Base-by-base conservation (phyloP, 2,113 vertebrate genomes). In the Eurypyga helias region DNA sequence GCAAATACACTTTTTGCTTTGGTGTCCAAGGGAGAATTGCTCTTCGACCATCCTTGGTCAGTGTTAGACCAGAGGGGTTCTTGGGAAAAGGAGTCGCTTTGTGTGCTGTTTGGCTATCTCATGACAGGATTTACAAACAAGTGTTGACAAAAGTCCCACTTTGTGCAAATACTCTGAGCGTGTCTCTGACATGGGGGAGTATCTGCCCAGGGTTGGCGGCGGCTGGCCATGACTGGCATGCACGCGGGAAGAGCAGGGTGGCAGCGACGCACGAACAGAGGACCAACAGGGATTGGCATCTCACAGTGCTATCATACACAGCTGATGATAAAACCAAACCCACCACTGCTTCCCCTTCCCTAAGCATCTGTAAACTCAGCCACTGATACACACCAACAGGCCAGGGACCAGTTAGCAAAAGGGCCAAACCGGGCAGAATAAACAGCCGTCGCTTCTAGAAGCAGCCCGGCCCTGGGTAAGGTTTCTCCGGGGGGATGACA, bases 261-360 rank as follows among this genome's bases (percentile, higher is more conserved):
- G 60, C 72, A 62, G 43, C 25, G 38, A 5, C 0, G 5, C 29
- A 14, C 0, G 0, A n/a, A 36, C 24, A 21, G 61, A 57, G 55
- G 13, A 52, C 15, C 19, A 33, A 10, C 7, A 23, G 21, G 24
- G 29, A 41, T 33, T 20, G 34, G 19, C 36, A n/a, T 69, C 34
- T 51, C 58, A 48, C 1, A 1, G 31, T 12, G 57, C 54, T 46
- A 49, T 24, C 34, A 13, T 20, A 34, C 0, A 7, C 3, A 15
- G 28, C 38, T 19, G 66, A 12, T 15, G 75, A 0, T 25, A 73
- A 58, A 45, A 72, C n/a, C 31, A 46, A 62, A 55, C 49, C 5
- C 41, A 8, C 45, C 9, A 5, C 66, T 77, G 67, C 34, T 69
- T 72, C 29, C 33, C 26, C 13, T 23, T 76, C 45, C 34, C 20